Evolutionary conservation across 2,797 vertebrate genomes (phyloP), one percentile per base, ranked within the genome.

Genomic region (Bufotes viridis): DNA sequence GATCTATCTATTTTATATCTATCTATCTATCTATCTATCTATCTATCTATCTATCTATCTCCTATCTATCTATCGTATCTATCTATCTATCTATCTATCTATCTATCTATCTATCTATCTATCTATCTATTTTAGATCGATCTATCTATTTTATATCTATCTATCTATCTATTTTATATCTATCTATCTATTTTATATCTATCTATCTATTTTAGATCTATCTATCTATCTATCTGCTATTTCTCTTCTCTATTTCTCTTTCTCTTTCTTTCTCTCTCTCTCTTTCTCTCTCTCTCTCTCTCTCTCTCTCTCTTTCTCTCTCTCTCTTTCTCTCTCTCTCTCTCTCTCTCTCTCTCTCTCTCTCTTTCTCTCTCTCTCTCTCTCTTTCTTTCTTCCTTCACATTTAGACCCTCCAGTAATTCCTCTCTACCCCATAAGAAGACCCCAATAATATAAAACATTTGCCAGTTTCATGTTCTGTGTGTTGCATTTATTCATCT

Each of bases 51-150:
- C 78, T 63, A 81, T 42, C 79, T 78, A 53, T 78, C 51, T 49
- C 55, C 75, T 78, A 78, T 55, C 75, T 78, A 53, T 78, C 75
- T 78, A 78, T 78, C 51, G n/a, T 17, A 78, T 78, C 53, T 26
- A 78, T 78, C 51, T 79, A 34, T 78, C 51, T 58, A 58, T 58
- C 57, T 58, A 58, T 58, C 57, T 58, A 58, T 58, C 79, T 78
- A 53, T 78, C 51, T 49, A 78, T 78, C 75, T 78, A 78, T 55
- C 75, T 78, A 53, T 78, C 75, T 78, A 78, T 78, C 51, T 17
- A 78, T 78, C 53, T 26, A 78, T 78, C 51, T 79, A 34, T 79
- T 55, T 78, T 11, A 13, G 34, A 78, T 58, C 53, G 55, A 78
- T 78, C 75, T 55, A 76, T 76, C 74, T 55, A 78, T 78, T 51